Base-by-base conservation (phyloP, 1,140 invertebrate genomes). In the Helicoverpa zea region DNA sequence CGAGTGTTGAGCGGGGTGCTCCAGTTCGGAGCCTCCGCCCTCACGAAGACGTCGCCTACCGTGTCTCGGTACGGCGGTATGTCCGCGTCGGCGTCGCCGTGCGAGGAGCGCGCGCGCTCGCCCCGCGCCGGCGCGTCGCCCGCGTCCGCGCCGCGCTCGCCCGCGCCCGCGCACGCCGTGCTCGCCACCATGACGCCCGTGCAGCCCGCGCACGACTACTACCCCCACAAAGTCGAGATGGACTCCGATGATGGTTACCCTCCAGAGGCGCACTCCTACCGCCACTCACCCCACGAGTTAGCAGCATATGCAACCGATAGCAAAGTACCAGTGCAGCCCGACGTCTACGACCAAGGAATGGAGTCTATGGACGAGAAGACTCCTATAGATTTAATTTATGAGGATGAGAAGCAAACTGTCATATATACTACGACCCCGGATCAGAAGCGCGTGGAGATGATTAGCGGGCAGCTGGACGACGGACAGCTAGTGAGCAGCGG, bases 341-440 rank as follows among this genome's bases (percentile, higher is more conserved):
- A 93, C 85, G 94, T 96, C 82, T 95, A 96, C 93, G 94, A 95
- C 86, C 95, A 96, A 76, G 95, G 94, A 73, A 96, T 96, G 84
- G 95, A 96, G n/a, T 96, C 96, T 51, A 97, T 97, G 88, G 95
- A 97, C 93, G 96, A 96, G 94, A 95, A 96, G 85, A 96, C 96
- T 54, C 97, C 97, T 80, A 97, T 98, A 85, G 97, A 97, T 93
- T 92, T 98, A 75, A 98, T 98, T 85, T 98, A 98, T 91, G 97
- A 97, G 88, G 97, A 97, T 84, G 97, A 97, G 35, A 97, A 97
- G 88, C 97, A 97, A 88, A 97, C 97, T 0, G 97, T 98, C 29
- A 97, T 97, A 88, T 98, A 98, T 85, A 97, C 97, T 14, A 97
- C 97, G 54, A 96, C 96, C 35, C 94, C 95, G 43, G 95, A 95